Base-by-base conservation (phyloP, 37 sponge, comb jelly and placozoan genomes). In the Eunapius fragilis region DNA sequence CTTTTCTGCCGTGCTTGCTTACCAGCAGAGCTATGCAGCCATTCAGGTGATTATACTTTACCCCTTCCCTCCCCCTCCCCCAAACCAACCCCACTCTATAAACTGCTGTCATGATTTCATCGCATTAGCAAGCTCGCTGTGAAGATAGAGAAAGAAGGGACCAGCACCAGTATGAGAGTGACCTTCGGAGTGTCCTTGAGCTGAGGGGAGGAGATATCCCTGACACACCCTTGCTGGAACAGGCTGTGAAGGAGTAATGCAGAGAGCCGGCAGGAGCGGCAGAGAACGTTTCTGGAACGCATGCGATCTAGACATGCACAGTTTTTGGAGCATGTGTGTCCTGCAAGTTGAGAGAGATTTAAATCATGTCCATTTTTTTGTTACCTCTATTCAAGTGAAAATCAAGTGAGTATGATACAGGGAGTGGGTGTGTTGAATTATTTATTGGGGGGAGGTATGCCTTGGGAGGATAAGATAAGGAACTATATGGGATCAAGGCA, bases 1-100 rank as follows among this genome's bases (percentile, higher is more conserved):
- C 58, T 92, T 87, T 68, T 85, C 87, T 23, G 91, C 95, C 25
- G 75, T 96, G 37, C 75, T 96, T 1, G 30, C 37, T 5, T 96
- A 89, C 69, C 96, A 96, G 69, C 80, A 68, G 35, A 85, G 87
- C 80, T 89, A 78, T 37, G 38, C 68, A 9, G 26, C 78, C 27
- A 79, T 91, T 33, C 81, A 82, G 88, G 91, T 85, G 37, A 2
- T 45, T 23, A 69, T 14, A 37, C 50, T n/a, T n/a, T n/a, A n/a
- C n/a, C n/a, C n/a, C n/a, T n/a, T n/a, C n/a, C n/a, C n/a, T n/a
- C 25, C 32, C 71, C 24, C 5, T 69, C 10, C n/a, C n/a, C n/a
- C n/a, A n/a, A n/a, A n/a, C n/a, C n/a, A n/a, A n/a, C n/a, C n/a
- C n/a, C n/a, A n/a, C n/a, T n/a, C n/a, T n/a, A n/a, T n/a, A n/a